Base-by-base conservation (phyloP, 2,888 invertebrate species). In the Polia nebulosa region DNA sequence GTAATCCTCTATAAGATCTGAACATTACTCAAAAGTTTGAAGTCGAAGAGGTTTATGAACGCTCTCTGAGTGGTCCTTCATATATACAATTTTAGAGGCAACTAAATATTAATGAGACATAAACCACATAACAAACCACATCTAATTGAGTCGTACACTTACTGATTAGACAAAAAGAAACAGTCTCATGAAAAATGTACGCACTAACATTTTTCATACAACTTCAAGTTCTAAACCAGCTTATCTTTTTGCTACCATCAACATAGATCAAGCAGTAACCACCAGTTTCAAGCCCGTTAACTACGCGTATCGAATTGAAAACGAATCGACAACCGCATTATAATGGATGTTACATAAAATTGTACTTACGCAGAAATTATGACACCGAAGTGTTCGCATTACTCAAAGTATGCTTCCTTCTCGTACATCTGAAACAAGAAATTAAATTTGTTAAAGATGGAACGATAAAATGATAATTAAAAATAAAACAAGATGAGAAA, bases 301-400 rank as follows among this genome's bases (percentile, higher is more conserved):
- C 78, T 82, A 79, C 76, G 77, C 82, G 80, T 73, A 47, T 70
- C 80, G 75, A 82, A 85, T 84, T 72, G 75, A 61, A 82, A 80
- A 82, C 80, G 80, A 71, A 75, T 73, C 71, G 73, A 68, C 76
- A 75, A 73, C 76, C 71, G 71, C 62, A 34, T n/a, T 41, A 76
- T 70, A 77, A 80, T 80, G 44, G 68, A 69, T 65, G 45, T 80
- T 71, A 70, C 65, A 60, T 67, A 76, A 68, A 76, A 79, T 47
- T 70, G 70, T 79, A 95, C 95, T 95, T 85, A 95, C 95, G 91
- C 94, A 89, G 85, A 88, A 89, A 88, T 91, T 88, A 84, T 89
- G 78, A 87, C 86, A 86, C 90, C 91, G 85, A 85, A 87, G 89
- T 90, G 87, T 91, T 93, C 87, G 91, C 95, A 95, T 95, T 93